Base-by-base conservation (phyloP, 2,113 vertebrate genomes). In the Dermatemys mawii region DNA sequence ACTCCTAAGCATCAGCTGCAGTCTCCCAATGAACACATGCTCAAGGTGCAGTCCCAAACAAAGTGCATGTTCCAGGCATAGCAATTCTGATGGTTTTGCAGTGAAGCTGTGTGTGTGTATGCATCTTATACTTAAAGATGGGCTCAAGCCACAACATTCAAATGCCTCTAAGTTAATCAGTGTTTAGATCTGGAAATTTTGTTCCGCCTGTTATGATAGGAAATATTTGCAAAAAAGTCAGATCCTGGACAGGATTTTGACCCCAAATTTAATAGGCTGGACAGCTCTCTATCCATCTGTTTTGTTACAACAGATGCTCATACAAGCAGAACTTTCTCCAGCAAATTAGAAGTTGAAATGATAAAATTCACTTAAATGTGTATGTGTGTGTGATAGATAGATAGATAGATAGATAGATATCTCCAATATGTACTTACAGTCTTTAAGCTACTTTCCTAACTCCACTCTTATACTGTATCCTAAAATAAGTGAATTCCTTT, bases 401-500 rank as follows among this genome's bases (percentile, higher is more conserved):
- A n/a, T n/a, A n/a, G n/a, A n/a, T n/a, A n/a, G n/a, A n/a, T n/a
- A n/a, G n/a, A n/a, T n/a, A n/a, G n/a, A n/a, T n/a, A n/a, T n/a
- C n/a, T n/a, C n/a, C n/a, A n/a, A n/a, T n/a, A 73, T 48, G 22
- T 44, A 78, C 63, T 63, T 78, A 80, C 7, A 2, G 2, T 8
- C 46, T 27, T 91, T 70, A 67, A 27, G 44, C 49, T 26, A 78
- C 35, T 53, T 10, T 88, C 51, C 75, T n/a, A 48, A 84, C 12
- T 32, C 32, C 27, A 48, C 16, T 32, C n/a, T 87, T 87, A 1
- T 79, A 60, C 6, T 32, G 17, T 35, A 26, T 35, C 6, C 78
- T 95, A 84, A 96, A 6, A 49, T 83, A 89, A 41, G 86, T 46
- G 35, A 60, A 67, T 94, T 80, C 22, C 51, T 87, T 89, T 90